Evolutionary conservation across 2,113 vertebrate species (phyloP), one percentile per base, ranked within the genome.

Genomic region (Pelodiscus sinensis): DNA sequence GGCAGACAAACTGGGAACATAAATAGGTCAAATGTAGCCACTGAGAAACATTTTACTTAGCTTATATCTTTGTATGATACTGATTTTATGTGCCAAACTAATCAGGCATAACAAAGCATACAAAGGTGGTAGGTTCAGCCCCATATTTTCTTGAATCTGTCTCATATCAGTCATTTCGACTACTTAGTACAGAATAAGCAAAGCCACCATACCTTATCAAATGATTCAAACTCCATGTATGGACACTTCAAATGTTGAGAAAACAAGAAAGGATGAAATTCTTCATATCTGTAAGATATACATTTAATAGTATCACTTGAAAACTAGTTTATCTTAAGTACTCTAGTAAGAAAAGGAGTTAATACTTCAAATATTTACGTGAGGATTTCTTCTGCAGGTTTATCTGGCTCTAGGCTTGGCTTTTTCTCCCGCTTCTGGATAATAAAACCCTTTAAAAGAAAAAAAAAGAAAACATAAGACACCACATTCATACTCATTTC

Each of bases 201-300:
- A 96, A 96, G 96, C 75, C 92, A 97, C 87, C 96, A 90, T 95
- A 99, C 99, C 99, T 99, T 99, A 97, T 99, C 98, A 98, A 99
- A 99, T 84, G 98, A 98, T 86, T 99, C 99, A 98, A 99, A 99
- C 97, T 99, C 99, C 97, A 99, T 96, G 97, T 98, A 97, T 1
- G 98, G 98, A 94, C 97, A 98, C 87, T 98, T 98, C 94, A 96
- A 95, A 97, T 99, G 98, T 96, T 99, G 99, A 84, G 98, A 98
- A 97, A 99, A 99, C 92, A 99, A 98, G 96, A 99, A 99, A 92
- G 99, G 99, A 96, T 99, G 99, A 97, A 99, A 99, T 95, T 99
- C 99, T 91, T 99, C 99, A 94, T 99, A 99, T 96, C 99, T 99
- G 97, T 88, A 97, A 97, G 96, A 97, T 60, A 97, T 58, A 97